Base-by-base conservation (phyloP, 2,797 vertebrate species). In the Labroides dimidiatus region DNA sequence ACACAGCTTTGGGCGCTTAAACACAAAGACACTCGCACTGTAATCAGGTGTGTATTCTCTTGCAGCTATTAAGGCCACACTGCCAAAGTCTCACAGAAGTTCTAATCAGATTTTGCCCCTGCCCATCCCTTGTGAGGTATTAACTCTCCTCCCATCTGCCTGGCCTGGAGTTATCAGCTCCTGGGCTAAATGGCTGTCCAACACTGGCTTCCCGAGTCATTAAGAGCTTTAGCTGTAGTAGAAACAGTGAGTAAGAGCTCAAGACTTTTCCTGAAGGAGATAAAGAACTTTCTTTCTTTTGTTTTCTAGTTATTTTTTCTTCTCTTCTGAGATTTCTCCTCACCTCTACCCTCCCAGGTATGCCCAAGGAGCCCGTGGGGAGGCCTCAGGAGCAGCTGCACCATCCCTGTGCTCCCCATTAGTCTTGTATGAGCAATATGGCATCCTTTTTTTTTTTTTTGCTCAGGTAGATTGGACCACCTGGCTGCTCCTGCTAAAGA, bases 111-210 rank as follows among this genome's bases (percentile, higher is more conserved):
- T 91, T 88, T 78, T 41, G 9, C 48, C 44, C 57, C 57, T 9
- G 56, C 65, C 74, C 54, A 76, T 79, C 81, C 70, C 70, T 80
- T 59, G 65, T n/a, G 48, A 84, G 81, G 84, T 81, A 80, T 76
- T 76, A 90, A 84, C 70, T 78, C 77, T 69, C 24, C 48, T 80
- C 64, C 86, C 86, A 91, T 92, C 89, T 92, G 89, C 75, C 77
- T 60, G 3, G 78, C 54, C 58, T 64, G 57, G 55, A 73, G 77
- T 72, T 74, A 77, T 78, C 61, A 67, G 54, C 50, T 73, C 42
- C 60, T 50, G 63, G 36, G 49, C 74, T 58, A 24, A 62, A 64
- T 23, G 47, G 47, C 64, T 65, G 79, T 59, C 70, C 44, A 50
- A 45, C 59, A 21, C 23, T 63, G 33, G 49, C 56, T 61, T 10